Evolutionary conservation across 2,888 invertebrate species (phyloP).

Genomic region (Athetis lepigone): DNA sequence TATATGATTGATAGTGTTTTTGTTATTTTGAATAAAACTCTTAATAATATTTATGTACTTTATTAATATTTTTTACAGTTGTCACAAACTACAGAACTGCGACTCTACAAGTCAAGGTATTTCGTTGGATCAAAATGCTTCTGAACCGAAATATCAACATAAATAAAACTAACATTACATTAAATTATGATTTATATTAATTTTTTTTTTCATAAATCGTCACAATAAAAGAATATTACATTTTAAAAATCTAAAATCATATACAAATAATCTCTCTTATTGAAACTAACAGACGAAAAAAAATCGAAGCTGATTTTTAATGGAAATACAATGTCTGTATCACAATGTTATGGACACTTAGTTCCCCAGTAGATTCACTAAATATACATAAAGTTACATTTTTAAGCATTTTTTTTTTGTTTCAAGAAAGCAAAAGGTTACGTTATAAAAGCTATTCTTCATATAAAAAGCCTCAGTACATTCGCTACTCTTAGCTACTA

Average conservation of each 20-base stretch:
- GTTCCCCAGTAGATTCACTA: slow-evolving; percentile 86
- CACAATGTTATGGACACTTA: slow-evolving; percentile 89
- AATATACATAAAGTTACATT: slow-evolving; percentile 89
- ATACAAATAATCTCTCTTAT: slow-evolving; percentile 89
- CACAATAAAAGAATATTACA: slow-evolving; percentile 86
- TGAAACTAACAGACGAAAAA: slow-evolving; percentile 85
- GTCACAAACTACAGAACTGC: slow-evolving; percentile 90
- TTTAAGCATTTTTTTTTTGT: slow-evolving; percentile 79
- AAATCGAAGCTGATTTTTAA: slow-evolving; percentile 83
- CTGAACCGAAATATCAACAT: slow-evolving; percentile 83
- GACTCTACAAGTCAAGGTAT: slow-evolving; percentile 85
- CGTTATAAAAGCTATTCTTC: slow-evolving; percentile 64
- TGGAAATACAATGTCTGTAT: slow-evolving; percentile 88
- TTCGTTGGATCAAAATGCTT: slow-evolving; percentile 88
- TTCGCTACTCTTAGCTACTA: slow-evolving; percentile 52
- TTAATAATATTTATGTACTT: slow-evolving; percentile 82
- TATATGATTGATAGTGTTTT: neutral
- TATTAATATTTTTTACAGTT: slow-evolving; percentile 85
- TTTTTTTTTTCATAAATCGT: slow-evolving; percentile 78
- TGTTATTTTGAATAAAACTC: slow-evolving; percentile 66
- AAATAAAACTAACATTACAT: slow-evolving; percentile 85
- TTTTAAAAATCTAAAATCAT: slow-evolving; percentile 87
- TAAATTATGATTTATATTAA: slow-evolving; percentile 82
- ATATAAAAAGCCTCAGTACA: slow-evolving; percentile 62
- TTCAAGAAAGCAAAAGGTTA: slow-evolving; percentile 88